Conservation (phyloP, 2,113 vertebrate genomes). For the Pyxicephalus adspersus region DNA sequence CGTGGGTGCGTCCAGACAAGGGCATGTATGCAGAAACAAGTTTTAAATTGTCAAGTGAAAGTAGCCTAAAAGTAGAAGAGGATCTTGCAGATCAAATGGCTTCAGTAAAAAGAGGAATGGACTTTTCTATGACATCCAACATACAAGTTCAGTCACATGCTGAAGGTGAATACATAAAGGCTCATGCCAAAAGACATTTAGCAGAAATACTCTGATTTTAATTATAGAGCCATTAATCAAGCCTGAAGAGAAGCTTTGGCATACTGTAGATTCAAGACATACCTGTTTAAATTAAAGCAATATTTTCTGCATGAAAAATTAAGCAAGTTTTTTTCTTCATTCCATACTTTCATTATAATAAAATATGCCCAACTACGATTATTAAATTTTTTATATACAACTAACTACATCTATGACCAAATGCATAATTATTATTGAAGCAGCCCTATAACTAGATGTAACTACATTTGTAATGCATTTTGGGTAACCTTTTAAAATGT, state of each 20-base stretch:
- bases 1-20: background rate
- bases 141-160: conserved; percentile 23
- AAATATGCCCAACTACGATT: background rate
- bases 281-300: background rate
- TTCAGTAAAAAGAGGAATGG: background rate
- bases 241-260: background rate
- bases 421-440: too few species aligned
- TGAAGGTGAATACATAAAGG: conserved; percentile 1
- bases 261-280: background rate
- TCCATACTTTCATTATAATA: background rate
- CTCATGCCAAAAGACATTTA: conserved; percentile 24
- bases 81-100: conserved; percentile 30
- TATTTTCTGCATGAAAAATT: conserved; percentile 5
- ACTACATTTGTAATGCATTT: too few species aligned
- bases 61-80: background rate
- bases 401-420: too few species aligned
- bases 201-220: conserved; percentile 37
- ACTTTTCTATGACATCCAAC: background rate
- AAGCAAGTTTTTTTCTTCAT: background rate
- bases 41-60: conserved; percentile 6
- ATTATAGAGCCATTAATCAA: conserved; percentile 37
- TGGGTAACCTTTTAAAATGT: too few species aligned
- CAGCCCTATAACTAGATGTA: too few species aligned
- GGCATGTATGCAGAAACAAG: background rate
- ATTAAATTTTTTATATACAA: too few species aligned